Base-by-base conservation (phyloP, 2,888 invertebrate genomes). In the Hartigia nigra region DNA sequence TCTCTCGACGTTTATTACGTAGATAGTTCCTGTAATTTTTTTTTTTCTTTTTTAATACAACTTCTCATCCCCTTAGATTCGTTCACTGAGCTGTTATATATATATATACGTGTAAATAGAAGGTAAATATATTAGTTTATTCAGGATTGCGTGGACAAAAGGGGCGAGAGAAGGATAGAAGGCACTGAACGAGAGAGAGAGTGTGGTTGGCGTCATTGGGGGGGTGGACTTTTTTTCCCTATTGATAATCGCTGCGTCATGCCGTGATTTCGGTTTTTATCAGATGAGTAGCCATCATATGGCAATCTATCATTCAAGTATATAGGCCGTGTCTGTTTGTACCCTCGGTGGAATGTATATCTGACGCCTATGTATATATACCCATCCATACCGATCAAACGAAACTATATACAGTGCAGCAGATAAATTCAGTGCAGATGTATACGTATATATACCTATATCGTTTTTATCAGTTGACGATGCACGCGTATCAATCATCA, bases 221-320 rank as follows among this genome's bases (percentile, higher is more conserved):
- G 1, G 9, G 31, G 14, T 12, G 72, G 72, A 72, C 36, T 75
- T 36, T 32, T 75, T 75, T 75, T 4, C 75, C 12, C 75, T 36
- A 34, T 75, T 36, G n/a, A 34, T 37, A 37, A 75, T 75, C 75
- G 75, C 36, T 34, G 36, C 75, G 75, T 75, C 75, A 35, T 76
- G 74, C 70, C 70, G 34, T 35, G 69, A 70, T 76, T 69, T 69
- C 23, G 39, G 36, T 69, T 69, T 69, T 76, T 76, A 69, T 69
- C 34, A 69, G 14, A 76, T 23, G 76, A 70, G 69, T 76, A 69
- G 76, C 69, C 76, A 76, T 76, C 75, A 76, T 69, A 36, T 35
- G 78, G 78, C 78, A 76, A 78, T 78, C 70, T 78, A 78, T 78
- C 78, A 78, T 75, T 32, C 74, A 35, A 74, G 72, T 35, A 34